Evolutionary conservation across 2,113 vertebrate species (phyloP).

Genomic region (Percina caprodes): DNA sequence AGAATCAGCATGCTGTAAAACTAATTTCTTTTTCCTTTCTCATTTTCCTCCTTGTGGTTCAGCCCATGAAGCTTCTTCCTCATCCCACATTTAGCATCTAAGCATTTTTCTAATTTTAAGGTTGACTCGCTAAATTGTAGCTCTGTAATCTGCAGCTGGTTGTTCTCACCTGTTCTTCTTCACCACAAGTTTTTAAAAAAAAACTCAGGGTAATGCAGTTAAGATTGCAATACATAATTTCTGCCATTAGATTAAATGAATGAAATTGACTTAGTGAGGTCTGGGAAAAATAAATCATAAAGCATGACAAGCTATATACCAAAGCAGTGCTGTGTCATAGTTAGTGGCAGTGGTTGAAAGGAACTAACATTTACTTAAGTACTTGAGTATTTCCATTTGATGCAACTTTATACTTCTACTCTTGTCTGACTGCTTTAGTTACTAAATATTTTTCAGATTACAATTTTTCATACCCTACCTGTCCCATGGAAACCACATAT

Average conservation of each 20-base stretch:
- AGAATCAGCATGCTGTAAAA: background rate
- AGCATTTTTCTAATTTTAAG: constrained; percentile 37
- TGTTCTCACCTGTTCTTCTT: constrained; percentile 19
- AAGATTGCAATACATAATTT: constrained; percentile 8
- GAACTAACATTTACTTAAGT: background rate
- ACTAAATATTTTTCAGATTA: too few relatives aligned
- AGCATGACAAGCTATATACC: background rate
- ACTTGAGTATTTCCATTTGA: background rate
- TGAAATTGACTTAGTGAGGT: background rate
- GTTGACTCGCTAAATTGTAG: background rate
- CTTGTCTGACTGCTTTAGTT: too few relatives aligned
- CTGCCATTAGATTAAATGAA: background rate
- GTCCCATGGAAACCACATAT: too few relatives aligned
- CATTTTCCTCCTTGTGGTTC: background rate
- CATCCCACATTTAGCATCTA: background rate
- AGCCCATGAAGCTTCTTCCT: background rate
- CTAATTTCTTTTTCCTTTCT: background rate
- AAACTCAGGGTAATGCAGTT: background rate
- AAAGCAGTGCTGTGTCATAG: background rate
- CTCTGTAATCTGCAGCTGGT: constrained; percentile 5
- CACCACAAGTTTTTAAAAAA: constrained; percentile 1
- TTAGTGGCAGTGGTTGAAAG: too few relatives aligned
- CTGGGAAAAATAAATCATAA: background rate
- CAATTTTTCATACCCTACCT: too few relatives aligned
- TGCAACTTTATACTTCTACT: background rate